phyloP scores from a whole-genome alignment of 2,113 vertebrate species.

The Myotis davidii region DNA sequence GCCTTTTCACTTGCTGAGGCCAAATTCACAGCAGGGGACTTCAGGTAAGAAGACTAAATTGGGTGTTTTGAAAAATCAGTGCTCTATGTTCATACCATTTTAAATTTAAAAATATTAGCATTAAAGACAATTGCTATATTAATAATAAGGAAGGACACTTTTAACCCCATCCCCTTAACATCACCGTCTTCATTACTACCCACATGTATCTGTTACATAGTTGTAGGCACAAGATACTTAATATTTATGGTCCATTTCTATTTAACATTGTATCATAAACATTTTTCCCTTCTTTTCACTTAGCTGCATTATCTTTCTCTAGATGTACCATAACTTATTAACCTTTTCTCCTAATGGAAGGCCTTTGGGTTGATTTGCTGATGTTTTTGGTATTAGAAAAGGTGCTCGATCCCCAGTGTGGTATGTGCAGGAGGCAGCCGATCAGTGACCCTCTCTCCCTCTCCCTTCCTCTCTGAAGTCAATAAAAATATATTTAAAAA shows the following conservation, averaged over 20 bases:
- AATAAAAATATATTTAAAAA: no score
- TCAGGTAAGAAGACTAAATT: constrained; percentile 89
- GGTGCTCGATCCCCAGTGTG: no score
- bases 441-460: no score
- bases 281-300: background rate
- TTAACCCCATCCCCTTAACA: background rate
- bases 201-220: background rate
- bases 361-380: background rate
- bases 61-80: constrained; percentile 19
- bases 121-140: background rate
- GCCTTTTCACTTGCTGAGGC: constrained; percentile 98
- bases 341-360: background rate
- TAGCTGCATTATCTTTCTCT: background rate
- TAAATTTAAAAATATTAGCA: background rate
- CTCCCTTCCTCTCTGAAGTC: no score
- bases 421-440: no score
- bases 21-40: constrained; percentile 98
- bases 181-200: background rate
- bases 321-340: background rate
- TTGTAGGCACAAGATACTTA: background rate
- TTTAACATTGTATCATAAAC: background rate
- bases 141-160: background rate
- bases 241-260: background rate
- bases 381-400: constrained; percentile 5
- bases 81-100: background rate